Conservation (phyloP, 2,888 invertebrate genomes). For the Dione juno region DNA sequence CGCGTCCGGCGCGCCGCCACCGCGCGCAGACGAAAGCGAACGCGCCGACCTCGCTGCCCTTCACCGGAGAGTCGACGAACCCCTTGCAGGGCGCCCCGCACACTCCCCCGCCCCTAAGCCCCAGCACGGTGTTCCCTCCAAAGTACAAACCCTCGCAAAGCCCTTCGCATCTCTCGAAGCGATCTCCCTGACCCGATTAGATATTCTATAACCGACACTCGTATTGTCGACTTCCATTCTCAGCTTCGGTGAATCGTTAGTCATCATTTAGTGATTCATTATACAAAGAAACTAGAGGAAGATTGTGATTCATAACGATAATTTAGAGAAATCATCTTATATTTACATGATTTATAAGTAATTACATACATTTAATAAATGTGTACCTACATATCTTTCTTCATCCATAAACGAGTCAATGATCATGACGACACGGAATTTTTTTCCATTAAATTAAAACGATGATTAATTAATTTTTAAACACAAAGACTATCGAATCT, state of each 20-base stretch:
- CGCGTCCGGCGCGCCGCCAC: conserved; percentile 58
- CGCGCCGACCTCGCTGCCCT: conserved; percentile 80
- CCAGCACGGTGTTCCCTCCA: conserved; percentile 39
- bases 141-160: conserved; percentile 52
- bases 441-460: conserved; percentile 27
- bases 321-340: conserved; percentile 13
- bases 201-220: conserved; percentile 44
- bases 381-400: not conserved
- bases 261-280: conserved; percentile 43
- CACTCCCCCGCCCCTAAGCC: conserved; percentile 50
- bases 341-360: not conserved
- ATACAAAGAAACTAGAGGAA: conserved; percentile 28
- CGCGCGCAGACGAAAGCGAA: conserved; percentile 75
- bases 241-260: conserved; percentile 40
- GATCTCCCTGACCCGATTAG: conserved; percentile 74
- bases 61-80: conserved; percentile 80
- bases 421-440: not conserved
- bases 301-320: conserved; percentile 42
- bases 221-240: conserved; percentile 36
- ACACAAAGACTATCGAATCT: not conserved
- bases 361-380: not conserved
- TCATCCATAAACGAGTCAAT: not conserved
- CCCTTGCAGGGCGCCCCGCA: conserved; percentile 54
- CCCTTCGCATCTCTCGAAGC: conserved; percentile 59
- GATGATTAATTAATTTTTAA: conserved; percentile 52